phyloP scores from a whole-genome alignment of 2,888 invertebrate genomes.

The Acleris sparsana region DNA sequence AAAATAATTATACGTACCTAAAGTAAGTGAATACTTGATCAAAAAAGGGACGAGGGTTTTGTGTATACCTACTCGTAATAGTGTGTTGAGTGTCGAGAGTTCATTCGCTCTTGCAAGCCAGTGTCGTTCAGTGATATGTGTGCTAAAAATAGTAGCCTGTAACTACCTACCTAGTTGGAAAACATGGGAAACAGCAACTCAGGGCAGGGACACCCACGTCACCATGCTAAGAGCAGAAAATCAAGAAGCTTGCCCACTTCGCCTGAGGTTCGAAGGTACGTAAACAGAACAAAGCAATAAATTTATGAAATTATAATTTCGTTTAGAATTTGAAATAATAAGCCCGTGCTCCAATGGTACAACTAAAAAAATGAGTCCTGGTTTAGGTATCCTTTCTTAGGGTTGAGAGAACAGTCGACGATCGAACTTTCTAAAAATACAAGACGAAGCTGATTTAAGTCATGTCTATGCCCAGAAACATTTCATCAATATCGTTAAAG shows the following conservation, averaged over 20 bases:
- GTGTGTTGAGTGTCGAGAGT: background rate
- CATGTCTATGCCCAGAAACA: constrained; percentile 47
- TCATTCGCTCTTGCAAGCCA: background rate
- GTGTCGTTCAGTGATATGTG: constrained; percentile 24
- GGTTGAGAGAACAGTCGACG: constrained; percentile 24
- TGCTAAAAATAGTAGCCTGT: constrained; percentile 38
- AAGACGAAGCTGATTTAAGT: constrained; percentile 43
- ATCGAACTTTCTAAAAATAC: constrained; percentile 44
- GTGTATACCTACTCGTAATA: background rate
- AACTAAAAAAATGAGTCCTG: no score
- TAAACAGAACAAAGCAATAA: constrained; percentile 10
- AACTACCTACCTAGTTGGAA: constrained; percentile 37
- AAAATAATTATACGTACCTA: no score
- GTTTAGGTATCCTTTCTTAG: background rate
- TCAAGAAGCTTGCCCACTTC: constrained; percentile 91
- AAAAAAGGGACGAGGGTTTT: background rate
- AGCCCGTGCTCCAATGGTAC: no score
- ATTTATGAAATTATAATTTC: background rate
- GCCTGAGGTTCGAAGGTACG: constrained; percentile 89
- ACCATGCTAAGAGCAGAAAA: constrained; percentile 81
- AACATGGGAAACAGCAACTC: constrained; percentile 78
- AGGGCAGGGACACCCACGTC: constrained; percentile 67
- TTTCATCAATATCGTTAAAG: constrained; percentile 68
- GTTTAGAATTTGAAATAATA: no score
- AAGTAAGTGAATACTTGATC: no score